Evolutionary conservation across 2,113 vertebrate genomes (phyloP).

Genomic region (Pseudopodoces humilis): DNA sequence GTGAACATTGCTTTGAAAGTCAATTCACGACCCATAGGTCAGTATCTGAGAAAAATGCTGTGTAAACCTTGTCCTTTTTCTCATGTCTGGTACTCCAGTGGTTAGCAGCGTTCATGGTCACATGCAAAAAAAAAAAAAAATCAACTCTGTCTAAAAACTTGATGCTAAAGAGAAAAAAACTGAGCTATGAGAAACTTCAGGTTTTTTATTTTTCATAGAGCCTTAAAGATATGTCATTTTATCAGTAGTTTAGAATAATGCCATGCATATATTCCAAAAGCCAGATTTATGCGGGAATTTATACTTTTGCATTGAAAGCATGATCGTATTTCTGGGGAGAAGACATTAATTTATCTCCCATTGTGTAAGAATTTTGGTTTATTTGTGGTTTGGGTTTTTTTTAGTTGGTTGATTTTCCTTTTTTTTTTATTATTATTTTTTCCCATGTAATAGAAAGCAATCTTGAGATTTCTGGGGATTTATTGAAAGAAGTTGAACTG

Average conservation of each 20-base stretch:
- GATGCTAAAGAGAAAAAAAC: background rate
- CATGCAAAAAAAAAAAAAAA: background rate
- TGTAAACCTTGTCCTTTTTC: background rate
- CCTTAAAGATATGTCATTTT: background rate
- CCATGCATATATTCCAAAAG: background rate
- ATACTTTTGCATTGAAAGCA: background rate
- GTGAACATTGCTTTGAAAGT: background rate
- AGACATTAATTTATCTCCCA: background rate
- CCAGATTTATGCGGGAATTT: background rate
- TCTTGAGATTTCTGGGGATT: background rate
- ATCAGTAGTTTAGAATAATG: background rate
- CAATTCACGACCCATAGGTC: accelerated
- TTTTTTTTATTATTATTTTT: background rate
- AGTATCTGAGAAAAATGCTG: background rate
- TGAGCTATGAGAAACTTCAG: background rate
- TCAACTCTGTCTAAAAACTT: background rate
- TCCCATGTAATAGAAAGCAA: background rate
- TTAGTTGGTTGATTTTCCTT: background rate
- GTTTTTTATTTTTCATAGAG: accelerated
- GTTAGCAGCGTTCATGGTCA: background rate
- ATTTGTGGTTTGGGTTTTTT: background rate
- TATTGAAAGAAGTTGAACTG: background rate
- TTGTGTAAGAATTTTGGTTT: background rate
- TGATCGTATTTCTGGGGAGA: background rate
- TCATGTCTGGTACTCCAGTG: background rate